Evolutionary conservation across 2,888 invertebrate species (phyloP).

Genomic region (Pycnomerus fuliginosus): DNA sequence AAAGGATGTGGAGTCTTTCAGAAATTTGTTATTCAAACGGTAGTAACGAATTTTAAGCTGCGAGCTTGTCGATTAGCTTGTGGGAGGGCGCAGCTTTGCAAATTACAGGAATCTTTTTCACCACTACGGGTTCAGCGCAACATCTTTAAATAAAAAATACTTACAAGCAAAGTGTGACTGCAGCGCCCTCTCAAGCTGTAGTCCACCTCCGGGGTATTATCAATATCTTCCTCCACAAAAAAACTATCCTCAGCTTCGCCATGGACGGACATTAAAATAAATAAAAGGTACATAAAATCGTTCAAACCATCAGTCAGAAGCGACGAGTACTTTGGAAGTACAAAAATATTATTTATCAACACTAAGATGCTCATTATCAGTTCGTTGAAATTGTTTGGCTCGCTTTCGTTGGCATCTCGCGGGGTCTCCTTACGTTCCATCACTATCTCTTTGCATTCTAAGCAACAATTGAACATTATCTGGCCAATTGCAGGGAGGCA

Average conservation of each 20-base stretch:
- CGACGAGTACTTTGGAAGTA: constrained; percentile 25
- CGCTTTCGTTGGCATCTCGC: constrained; percentile 26
- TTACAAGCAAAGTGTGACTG: constrained; percentile 28
- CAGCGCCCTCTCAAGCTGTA: constrained; percentile 22
- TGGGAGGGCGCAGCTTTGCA: no score
- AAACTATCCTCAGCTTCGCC: constrained; percentile 25
- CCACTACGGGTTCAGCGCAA: no score
- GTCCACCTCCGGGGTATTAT: constrained; percentile 12
- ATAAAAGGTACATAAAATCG: constrained; percentile 32
- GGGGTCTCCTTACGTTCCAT: constrained; percentile 24
- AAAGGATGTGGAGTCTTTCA: no score
- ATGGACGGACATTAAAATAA: constrained; percentile 31
- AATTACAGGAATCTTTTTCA: no score
- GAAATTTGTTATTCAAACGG: no score
- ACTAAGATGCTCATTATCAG: constrained; percentile 27
- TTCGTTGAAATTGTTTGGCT: constrained; percentile 30
- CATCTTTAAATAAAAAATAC: no score
- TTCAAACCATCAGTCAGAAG: constrained; percentile 30
- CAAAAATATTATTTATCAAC: constrained; percentile 29
- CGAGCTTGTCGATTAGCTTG: no score
- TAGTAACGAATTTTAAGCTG: no score
- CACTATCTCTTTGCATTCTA: constrained; percentile 31
- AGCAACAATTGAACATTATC: constrained; percentile 31
- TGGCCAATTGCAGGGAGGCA: constrained; percentile 33
- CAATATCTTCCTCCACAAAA: constrained; percentile 26